Conservation (phyloP, 1,140 invertebrate genomes). For the Drosophila bipectinata region DNA sequence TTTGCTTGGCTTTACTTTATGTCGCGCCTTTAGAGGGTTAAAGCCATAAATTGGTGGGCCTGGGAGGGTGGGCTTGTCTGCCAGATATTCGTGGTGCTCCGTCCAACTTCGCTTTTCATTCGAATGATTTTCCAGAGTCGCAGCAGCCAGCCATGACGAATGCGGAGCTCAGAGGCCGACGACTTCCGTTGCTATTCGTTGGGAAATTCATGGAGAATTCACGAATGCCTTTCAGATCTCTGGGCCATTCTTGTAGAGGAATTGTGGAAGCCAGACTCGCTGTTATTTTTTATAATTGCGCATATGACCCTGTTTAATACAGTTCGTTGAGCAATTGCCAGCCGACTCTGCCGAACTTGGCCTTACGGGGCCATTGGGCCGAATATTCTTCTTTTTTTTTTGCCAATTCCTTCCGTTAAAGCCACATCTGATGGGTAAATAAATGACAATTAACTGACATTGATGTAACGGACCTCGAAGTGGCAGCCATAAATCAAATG, state of each 20-base stretch:
- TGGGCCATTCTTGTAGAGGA: conserved; percentile 28
- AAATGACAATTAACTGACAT: conserved; percentile 74
- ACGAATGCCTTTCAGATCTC: conserved; percentile 23
- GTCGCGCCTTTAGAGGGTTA: conserved; percentile 10
- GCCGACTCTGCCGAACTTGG: conserved; percentile 33
- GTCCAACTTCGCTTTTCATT: conserved; percentile 60
- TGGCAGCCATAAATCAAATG: conserved; percentile 69
- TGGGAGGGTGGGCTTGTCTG: not conserved
- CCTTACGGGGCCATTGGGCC: conserved; percentile 29
- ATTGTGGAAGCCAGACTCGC: conserved; percentile 14
- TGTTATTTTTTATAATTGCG: conserved; percentile 78
- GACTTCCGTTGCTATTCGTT: conserved; percentile 14
- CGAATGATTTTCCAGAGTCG: conserved; percentile 56
- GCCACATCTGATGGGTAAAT: conserved; percentile 72
- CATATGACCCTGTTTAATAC: conserved; percentile 81
- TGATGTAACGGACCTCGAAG: conserved; percentile 60
- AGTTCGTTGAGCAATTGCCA: conserved; percentile 71
- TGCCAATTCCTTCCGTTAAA: conserved; percentile 2
- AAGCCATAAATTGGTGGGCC: conserved; percentile 12
- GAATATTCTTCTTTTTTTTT: conserved; percentile 2
- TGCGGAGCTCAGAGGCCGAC: conserved; percentile 11
- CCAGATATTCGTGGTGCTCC: conserved; percentile 16
- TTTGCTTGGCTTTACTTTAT: not conserved
- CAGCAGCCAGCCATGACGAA: conserved; percentile 64
- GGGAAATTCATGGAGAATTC: conserved; percentile 58